Conservation (phyloP, 2,113 vertebrate genomes). For the Protobothrops mucrosquamatus region DNA sequence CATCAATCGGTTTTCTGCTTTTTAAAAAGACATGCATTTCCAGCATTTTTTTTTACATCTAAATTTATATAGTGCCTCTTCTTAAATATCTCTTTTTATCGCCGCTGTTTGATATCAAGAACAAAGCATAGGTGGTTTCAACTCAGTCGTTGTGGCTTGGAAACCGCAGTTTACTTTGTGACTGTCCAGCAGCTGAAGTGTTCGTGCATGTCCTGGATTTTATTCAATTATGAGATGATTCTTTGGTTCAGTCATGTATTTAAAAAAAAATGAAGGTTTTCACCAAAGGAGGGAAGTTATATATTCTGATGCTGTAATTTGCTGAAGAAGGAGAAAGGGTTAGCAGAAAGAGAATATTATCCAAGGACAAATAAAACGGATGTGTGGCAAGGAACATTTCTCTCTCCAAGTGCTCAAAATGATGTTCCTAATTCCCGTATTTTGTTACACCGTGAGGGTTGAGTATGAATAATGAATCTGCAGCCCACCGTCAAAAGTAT, state of each 20-base stretch:
- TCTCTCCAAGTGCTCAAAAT: slow-evolving; percentile 46
- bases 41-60: not conserved
- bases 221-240: not conserved
- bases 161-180: not conserved
- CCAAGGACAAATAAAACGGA: slow-evolving; percentile 40
- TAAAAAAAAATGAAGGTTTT: not conserved
- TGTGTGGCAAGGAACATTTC: slow-evolving; percentile 32
- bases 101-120: not conserved
- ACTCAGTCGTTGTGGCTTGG: not conserved
- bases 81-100: not conserved
- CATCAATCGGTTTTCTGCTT: not conserved
- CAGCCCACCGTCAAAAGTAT: slow-evolving; percentile 49
- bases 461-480: slow-evolving; percentile 63
- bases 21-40: not conserved
- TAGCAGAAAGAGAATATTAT: slow-evolving; percentile 36
- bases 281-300: not conserved
- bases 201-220: not conserved
- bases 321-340: not conserved
- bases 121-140: not conserved
- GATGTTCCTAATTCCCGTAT: slow-evolving; percentile 42
- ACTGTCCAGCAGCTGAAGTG: not conserved
- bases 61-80: not conserved
- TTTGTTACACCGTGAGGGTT: slow-evolving; percentile 48
- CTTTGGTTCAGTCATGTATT: not conserved
- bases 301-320: not conserved